Conservation (phyloP, 2,113 vertebrate species). For the Halichoeres trimaculatus region DNA sequence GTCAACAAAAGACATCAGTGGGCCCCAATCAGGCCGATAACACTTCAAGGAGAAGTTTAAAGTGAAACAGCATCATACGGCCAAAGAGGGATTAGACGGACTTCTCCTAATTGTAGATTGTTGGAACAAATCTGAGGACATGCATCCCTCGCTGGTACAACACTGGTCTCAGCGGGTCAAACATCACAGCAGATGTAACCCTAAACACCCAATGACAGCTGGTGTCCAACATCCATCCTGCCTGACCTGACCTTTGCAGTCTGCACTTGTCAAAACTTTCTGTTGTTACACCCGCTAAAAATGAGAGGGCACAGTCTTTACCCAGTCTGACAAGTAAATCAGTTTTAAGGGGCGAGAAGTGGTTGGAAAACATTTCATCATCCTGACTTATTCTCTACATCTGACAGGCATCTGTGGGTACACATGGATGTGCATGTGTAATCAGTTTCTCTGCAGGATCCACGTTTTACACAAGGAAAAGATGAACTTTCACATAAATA, state of each 20-base stretch:
- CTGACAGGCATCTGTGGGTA: constrained; percentile 78
- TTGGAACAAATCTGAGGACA: constrained; percentile 21
- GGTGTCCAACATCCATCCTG: constrained; percentile 34
- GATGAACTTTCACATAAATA: constrained; percentile 41
- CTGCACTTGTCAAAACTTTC: constrained; percentile 37
- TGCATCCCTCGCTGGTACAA: constrained; percentile 17
- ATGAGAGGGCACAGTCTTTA: constrained; percentile 36
- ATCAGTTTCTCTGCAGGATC: constrained; percentile 68
- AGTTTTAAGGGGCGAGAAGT: constrained; percentile 60
- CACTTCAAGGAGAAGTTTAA: constrained; percentile 39
- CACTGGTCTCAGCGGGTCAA: constrained; percentile 42
- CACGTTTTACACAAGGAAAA: constrained; percentile 42
- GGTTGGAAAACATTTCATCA: constrained; percentile 66
- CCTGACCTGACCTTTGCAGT: constrained; percentile 55
- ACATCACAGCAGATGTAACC: constrained; percentile 33
- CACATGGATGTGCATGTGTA: constrained; percentile 74
- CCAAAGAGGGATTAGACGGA: constrained; percentile 9
- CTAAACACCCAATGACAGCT: constrained; percentile 59
- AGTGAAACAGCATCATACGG: constrained; percentile 8
- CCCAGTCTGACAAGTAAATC: constrained; percentile 65
- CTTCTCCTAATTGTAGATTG: constrained; percentile 9
- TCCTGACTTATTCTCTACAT: constrained; percentile 57
- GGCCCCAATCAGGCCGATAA: constrained; percentile 30
- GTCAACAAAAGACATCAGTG: constrained; percentile 41
- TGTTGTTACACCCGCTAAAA: constrained; percentile 36